Evolutionary conservation across 2,888 invertebrate genomes (phyloP), one percentile per base, ranked within the genome.

Genomic region (Conops quadrifasciatus): DNA sequence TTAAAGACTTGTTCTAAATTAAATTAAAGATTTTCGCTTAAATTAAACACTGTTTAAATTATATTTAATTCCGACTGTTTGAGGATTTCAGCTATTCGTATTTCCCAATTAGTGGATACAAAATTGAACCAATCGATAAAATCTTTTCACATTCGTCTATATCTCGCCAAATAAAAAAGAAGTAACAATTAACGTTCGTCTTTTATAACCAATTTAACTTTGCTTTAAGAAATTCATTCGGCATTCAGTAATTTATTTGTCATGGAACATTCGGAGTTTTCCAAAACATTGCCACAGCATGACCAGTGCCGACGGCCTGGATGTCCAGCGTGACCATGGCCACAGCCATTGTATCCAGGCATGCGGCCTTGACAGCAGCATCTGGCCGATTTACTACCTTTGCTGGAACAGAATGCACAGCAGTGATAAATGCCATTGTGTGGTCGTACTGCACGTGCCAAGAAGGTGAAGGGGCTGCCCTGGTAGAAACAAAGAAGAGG

Each of bases 221-320:
- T n/a, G n/a, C n/a, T n/a, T n/a, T n/a, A 36, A 36, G 5, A 36
- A 36, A 36, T 36, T 36, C 9, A 36, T 36, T 19, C n/a, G 7
- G 21, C 24, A 75, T 82, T 82, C 2, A 83, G 73, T 59, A 83
- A 71, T 59, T 81, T 83, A 80, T 88, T 88, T 3, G 87, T 84
- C 58, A 87, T 85, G 68, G 84, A 84, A 84, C 91, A 91, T 77
- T 90, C 88, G 0, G 90, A 90, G 82, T 88, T 88, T 77, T 90
- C 89, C 59, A 88, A 81, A 72, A 90, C 87, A 85, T 87, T 88
- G 73, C 91, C 93, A 84, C 94, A 94, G 83, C 94, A 94, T 60
- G 93, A 94, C 94, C 94, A 94, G 87, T 94, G 94, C 13, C 91
- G 88, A 73, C 90, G 86, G 72, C 94, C 93, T 47, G 93, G 93